Conservation (phyloP, 2,888 invertebrate genomes). For the Pheosia tremula region DNA sequence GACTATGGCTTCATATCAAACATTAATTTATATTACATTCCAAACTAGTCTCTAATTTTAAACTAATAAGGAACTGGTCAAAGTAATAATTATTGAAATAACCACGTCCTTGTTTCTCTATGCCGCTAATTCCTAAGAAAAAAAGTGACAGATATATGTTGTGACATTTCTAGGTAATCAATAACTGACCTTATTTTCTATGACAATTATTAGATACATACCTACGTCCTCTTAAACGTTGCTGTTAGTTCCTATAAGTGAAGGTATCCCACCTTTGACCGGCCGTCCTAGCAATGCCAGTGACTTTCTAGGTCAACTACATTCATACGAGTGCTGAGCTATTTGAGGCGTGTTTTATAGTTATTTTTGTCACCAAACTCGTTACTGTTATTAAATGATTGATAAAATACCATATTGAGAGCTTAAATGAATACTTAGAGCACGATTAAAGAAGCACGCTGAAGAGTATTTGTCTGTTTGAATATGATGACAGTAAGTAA, state of each 20-base stretch:
- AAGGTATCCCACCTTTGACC: constrained; percentile 75
- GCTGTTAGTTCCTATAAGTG: constrained; percentile 60
- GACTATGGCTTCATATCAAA: neutral
- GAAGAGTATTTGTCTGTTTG: too few relatives aligned
- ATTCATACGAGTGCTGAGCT: constrained; percentile 22
- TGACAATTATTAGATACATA: constrained; percentile 8
- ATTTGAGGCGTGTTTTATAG: constrained; percentile 8
- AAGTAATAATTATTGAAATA: neutral
- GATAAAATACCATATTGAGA: too few relatives aligned
- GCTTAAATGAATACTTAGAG: too few relatives aligned
- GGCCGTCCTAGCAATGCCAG: constrained; percentile 55
- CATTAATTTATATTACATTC: constrained; percentile 6
- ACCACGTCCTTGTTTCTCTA: neutral
- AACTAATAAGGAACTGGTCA: constrained; percentile 4
- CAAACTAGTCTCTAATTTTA: constrained; percentile 9
- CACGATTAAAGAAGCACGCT: too few relatives aligned
- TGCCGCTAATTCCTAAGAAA: neutral
- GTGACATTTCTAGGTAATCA: constrained; percentile 1
- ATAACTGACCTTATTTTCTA: neutral
- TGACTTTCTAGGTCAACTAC: constrained; percentile 71
- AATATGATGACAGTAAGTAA: too few relatives aligned
- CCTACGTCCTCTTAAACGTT: constrained; percentile 42
- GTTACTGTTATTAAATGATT: neutral
- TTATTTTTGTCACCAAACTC: neutral
- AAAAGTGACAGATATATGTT: neutral